Percentiles rank a stretch among this genome's conserved stretches.
Conservation (phyloP, 2,888 invertebrate genomes). For the Lysandra bellargus region DNA sequence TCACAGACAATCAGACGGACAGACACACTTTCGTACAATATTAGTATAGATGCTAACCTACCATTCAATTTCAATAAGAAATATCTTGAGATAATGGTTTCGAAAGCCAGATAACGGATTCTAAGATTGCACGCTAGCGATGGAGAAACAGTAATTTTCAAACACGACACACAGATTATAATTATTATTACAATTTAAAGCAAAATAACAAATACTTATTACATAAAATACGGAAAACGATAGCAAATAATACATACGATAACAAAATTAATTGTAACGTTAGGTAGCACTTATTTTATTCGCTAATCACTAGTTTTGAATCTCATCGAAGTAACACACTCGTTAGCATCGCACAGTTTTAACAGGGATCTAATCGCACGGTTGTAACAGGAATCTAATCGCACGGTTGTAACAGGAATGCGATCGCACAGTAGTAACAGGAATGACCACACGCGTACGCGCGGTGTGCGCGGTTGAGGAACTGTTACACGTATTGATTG, state of each 20-base stretch:
- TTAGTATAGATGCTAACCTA: background rate
- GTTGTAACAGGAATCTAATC: background rate
- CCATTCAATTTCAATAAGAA: background rate
- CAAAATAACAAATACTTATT: background rate
- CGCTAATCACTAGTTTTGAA: background rate
- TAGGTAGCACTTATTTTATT: background rate
- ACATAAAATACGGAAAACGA: background rate
- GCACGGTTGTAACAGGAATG: background rate
- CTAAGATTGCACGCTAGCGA: constrained; percentile 1
- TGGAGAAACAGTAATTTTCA: background rate
- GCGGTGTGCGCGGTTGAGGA: background rate
- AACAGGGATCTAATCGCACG: background rate
- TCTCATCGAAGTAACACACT: background rate
- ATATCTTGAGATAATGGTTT: background rate
- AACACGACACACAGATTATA: background rate
- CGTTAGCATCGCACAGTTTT: background rate
- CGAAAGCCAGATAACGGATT: constrained; percentile 18
- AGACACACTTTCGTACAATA: background rate
- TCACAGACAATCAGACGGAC: background rate
- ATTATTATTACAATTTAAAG: background rate
- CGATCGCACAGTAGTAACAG: background rate
- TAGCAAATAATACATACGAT: background rate
- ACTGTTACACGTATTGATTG: constrained; percentile 14
- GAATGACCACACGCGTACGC: constrained; percentile 5
- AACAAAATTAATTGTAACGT: background rate